Evolutionary conservation across 2,888 invertebrate species (phyloP), one percentile per base, ranked within the genome.

Genomic region (Clostera curtula): DNA sequence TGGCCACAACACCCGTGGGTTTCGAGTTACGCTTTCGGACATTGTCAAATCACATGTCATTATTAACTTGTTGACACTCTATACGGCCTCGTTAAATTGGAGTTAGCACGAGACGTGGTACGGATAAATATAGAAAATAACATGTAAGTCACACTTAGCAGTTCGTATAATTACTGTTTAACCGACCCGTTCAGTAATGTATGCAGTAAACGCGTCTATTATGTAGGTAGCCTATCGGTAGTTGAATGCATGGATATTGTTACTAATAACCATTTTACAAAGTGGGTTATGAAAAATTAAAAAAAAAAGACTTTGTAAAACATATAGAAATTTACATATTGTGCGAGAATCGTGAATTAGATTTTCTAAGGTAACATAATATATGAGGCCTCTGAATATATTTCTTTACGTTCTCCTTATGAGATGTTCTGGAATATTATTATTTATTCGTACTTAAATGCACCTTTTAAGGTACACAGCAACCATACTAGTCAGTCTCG

Each of bases 401-500:
- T n/a, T n/a, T n/a, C n/a, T n/a, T n/a, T n/a, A n/a, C n/a, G n/a
- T n/a, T n/a, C n/a, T n/a, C n/a, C n/a, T n/a, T n/a, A n/a, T n/a
- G n/a, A n/a, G n/a, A n/a, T n/a, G n/a, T n/a, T n/a, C n/a, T n/a
- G n/a, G n/a, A n/a, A n/a, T n/a, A n/a, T n/a, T n/a, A n/a, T n/a
- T n/a, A n/a, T n/a, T n/a, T n/a, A n/a, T n/a, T n/a, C n/a, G n/a
- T n/a, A 40, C 9, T 33, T 25, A 34, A 30, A 29, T 47, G 58
- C 54, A 53, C 47, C 47, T 45, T 47, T 55, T 49, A 52, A 54
- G 45, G 54, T 48, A 38, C 43, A 52, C 43, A 51, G 56, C 49
- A 56, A 43, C 52, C 53, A 48, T 40, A 55, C 49, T 57, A 56
- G 59, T 54, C 51, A 57, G 60, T 68, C 69, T 55, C 53, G 51